phyloP scores from a whole-genome alignment of 2,113 vertebrate genomes.

The Bujurquina vittata region DNA sequence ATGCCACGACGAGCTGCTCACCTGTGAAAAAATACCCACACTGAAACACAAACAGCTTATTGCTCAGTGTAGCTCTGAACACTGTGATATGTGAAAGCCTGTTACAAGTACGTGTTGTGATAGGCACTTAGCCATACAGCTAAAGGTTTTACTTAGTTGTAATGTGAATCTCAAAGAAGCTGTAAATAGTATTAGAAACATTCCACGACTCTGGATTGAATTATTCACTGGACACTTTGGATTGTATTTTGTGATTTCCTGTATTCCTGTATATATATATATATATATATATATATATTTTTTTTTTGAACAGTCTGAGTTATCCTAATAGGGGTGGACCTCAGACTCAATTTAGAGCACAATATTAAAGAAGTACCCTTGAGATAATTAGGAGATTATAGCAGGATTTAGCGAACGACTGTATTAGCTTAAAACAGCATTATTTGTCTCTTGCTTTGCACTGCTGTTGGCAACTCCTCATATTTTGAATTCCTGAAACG shows the following conservation, averaged over 20 bases:
- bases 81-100: slow-evolving; percentile 53
- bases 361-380: neutral
- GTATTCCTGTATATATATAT: neutral
- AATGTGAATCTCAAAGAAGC: slow-evolving; percentile 6
- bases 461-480: neutral
- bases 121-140: neutral
- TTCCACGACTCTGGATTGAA: slow-evolving; percentile 43
- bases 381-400: slow-evolving; percentile 18
- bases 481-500: slow-evolving; percentile 9
- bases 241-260: slow-evolving; percentile 24
- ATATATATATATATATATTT: neutral
- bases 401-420: slow-evolving; percentile 19
- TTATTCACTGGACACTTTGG: slow-evolving; percentile 33
- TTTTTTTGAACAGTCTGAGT: neutral
- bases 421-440: slow-evolving; percentile 24
- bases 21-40: slow-evolving; percentile 26
- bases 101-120: neutral
- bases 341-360: slow-evolving; percentile 17
- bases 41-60: slow-evolving; percentile 20
- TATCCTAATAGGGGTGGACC: neutral
- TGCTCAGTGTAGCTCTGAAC: slow-evolving; percentile 41
- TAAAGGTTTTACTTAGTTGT: neutral
- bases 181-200: slow-evolving; percentile 37
- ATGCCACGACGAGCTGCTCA: neutral
- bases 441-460: slow-evolving; percentile 18